Evolutionary conservation across 2,113 vertebrate genomes (phyloP).

Genomic region (Sinocyclocheilus maitianheensis): DNA sequence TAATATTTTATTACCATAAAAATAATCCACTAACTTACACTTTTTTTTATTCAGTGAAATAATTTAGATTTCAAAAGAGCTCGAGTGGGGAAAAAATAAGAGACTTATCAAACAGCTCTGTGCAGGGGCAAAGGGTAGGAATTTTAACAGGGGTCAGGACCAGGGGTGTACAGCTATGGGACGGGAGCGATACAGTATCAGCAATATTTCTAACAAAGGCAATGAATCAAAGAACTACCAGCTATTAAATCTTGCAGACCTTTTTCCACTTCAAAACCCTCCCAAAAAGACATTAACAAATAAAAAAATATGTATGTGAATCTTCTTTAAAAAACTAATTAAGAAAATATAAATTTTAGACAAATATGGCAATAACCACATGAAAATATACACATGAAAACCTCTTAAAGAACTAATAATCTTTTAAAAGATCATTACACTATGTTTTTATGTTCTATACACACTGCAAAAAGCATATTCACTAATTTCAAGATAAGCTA

Average conservation of each 20-base stretch:
- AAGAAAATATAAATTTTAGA: too few species aligned
- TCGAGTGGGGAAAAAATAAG: too few species aligned
- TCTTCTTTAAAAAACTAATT: too few species aligned
- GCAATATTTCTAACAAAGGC: background rate
- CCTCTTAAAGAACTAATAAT: background rate
- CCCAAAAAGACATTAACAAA: too few species aligned
- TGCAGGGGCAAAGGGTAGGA: background rate
- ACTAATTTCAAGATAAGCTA: background rate
- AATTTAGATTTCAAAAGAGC: background rate
- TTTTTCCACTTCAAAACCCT: background rate
- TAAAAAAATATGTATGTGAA: too few species aligned
- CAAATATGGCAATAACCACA: too few species aligned
- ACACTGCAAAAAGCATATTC: background rate
- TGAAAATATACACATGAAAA: background rate
- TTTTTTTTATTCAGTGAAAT: background rate
- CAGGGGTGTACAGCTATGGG: background rate
- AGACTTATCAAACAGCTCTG: background rate
- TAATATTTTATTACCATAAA: background rate
- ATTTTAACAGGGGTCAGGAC: slow-evolving; percentile 1
- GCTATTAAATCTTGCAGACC: too few species aligned
- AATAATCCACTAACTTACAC: background rate
- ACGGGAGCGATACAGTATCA: background rate
- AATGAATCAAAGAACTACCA: too few species aligned
- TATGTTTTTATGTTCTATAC: background rate
- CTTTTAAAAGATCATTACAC: background rate